Evolutionary conservation across 2,113 vertebrate genomes (phyloP), one percentile per base, ranked within the genome.

Genomic region (Papio anubis): DNA sequence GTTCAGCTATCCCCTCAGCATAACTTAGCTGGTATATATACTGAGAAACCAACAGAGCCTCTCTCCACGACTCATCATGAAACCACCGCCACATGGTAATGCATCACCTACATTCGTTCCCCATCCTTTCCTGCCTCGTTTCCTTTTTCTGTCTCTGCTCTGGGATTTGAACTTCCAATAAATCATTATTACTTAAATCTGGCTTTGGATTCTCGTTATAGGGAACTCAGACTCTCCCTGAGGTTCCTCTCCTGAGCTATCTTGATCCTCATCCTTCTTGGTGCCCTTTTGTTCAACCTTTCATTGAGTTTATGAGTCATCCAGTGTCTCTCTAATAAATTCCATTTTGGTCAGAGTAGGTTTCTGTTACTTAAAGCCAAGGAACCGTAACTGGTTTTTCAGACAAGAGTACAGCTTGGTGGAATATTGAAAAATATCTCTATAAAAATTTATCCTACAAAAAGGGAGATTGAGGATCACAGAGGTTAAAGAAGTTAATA

Each of bases 321-420:
- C 78, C 18, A 80, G 12, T 79, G 14, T 92, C 61, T 85, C 48
- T 82, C 75, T 32, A 79, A 80, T 50, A 89, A 97, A 94, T 73
- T 92, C 43, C 38, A 70, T 64, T 80, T 79, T 75, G 43, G 40
- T 93, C 35, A 72, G 16, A 94, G n/a, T 43, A 25, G 48, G 11
- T 89, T 85, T 92, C n/a, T 88, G 20, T 85, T 75, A 8, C 64
- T 61, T 83, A 85, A 72, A 88, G 16, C 5, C 55, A 92, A 88
- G 9, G 50, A 90, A 10, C 40, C 68, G 45, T 73, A 83, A 72
- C 55, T 61, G 57, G 8, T 79, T 84, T 84, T 94, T 88, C 50
- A 91, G 40, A 88, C 38, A 94, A 68, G 43, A 45, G 45, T 73
- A 40, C 11, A 73, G 76, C 84, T 43, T 72, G 30, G 9, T 87